Evolutionary conservation across 2,888 invertebrate species (phyloP).

Genomic region (Andricus curvator): DNA sequence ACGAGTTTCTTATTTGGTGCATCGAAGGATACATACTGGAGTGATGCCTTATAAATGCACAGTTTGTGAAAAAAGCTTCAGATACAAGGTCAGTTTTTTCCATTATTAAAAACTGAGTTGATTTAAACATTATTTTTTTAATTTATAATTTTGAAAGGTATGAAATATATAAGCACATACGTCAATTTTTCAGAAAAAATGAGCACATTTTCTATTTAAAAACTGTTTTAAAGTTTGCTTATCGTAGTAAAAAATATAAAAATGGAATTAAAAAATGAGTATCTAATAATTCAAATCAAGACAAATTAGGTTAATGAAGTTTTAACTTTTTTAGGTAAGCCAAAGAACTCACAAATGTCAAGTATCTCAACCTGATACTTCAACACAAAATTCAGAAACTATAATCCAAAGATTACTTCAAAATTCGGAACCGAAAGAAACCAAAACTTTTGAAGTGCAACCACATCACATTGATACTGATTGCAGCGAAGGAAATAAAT

Average conservation of each 20-base stretch:
- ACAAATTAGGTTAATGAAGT: background rate
- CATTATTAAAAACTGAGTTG: background rate
- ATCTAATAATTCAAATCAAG: background rate
- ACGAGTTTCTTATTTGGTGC: conserved; percentile 91
- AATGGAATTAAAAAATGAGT: background rate
- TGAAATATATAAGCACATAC: no score
- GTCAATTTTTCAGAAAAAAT: no score
- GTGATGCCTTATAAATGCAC: conserved; percentile 93
- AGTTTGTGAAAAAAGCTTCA: conserved; percentile 88
- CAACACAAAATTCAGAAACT: conserved; percentile 75
- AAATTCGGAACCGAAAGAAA: conserved; percentile 53
- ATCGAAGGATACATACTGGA: conserved; percentile 90
- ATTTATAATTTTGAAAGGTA: background rate
- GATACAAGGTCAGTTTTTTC: conserved; percentile 84
- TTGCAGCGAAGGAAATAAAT: conserved; percentile 68
- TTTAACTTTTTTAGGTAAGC: conserved; percentile 82
- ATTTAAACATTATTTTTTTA: conserved; percentile 12
- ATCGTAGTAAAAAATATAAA: no score
- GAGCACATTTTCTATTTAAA: background rate
- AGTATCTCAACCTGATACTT: conserved; percentile 82
- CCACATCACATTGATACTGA: conserved; percentile 54
- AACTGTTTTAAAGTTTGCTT: background rate
- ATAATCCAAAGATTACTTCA: conserved; percentile 63
- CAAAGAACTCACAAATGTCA: conserved; percentile 91
- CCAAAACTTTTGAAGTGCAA: conserved; percentile 47